These are phyloP conservation scores for Cavia aperea DNA, from an alignment of 2,113 vertebrate genomes.

Conservation along the genomic window DNA sequence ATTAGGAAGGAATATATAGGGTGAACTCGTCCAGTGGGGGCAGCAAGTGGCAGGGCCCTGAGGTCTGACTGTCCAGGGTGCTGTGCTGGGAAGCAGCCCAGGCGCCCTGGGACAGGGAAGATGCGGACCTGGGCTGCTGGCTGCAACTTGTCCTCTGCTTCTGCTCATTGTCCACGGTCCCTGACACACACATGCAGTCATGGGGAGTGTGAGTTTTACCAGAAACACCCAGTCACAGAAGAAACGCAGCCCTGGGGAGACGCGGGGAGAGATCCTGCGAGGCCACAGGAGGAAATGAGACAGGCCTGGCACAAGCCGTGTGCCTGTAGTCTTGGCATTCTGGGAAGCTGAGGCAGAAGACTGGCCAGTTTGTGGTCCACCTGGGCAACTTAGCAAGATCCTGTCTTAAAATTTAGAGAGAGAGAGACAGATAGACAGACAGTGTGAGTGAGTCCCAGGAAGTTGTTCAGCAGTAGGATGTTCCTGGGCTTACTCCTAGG, in stretches of 20 bases:
- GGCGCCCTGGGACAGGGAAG: neutral
- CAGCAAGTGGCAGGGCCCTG: too few relatives aligned
- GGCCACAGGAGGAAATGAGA: neutral
- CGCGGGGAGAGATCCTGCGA: neutral
- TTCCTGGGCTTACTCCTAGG: neutral
- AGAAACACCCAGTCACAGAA: neutral
- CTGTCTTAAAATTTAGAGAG: neutral
- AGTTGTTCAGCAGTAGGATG: neutral
- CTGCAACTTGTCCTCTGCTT: rapidly evolving
- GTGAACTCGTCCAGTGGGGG: neutral
- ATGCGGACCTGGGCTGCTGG: too few relatives aligned
- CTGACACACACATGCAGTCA: neutral
- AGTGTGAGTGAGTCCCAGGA: neutral
- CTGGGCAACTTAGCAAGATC: neutral
- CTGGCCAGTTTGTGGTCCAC: neutral
- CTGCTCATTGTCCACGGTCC: rapidly evolving
- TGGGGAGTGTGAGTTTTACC: neutral
- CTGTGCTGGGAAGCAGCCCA: rapidly evolving
- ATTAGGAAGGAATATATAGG: neutral
- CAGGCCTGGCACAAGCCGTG: neutral
- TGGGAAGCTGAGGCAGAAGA: neutral
- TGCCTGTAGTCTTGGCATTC: neutral
- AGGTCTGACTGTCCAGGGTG: rapidly evolving
- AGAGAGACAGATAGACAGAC: too few relatives aligned
- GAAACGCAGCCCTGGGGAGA: too few relatives aligned